These are phyloP conservation scores for Saxidomus purpurata DNA, from an alignment of 1,140 invertebrate species.

Conservation along the genomic window DNA sequence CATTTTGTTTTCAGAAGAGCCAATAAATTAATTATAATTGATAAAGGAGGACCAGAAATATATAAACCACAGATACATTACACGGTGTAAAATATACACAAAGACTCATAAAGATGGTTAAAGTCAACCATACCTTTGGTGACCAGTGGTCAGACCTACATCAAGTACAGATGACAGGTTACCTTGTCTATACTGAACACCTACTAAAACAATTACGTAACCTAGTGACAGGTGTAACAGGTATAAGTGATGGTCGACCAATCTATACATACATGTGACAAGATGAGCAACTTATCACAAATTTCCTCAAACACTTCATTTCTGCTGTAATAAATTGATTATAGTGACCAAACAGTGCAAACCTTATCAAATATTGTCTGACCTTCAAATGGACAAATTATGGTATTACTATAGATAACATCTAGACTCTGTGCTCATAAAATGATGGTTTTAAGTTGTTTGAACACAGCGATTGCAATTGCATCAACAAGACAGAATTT, in stretches of 20 bases:
- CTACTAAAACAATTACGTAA: conserved; percentile 14
- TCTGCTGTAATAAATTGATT: conserved; percentile 18
- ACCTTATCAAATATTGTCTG: background rate
- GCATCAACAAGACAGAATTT: too few relatives aligned
- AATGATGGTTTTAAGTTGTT: background rate
- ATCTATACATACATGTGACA: conserved; percentile 3
- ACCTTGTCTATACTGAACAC: background rate
- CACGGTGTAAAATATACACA: too few relatives aligned
- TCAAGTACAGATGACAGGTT: background rate
- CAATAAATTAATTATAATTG: too few relatives aligned
- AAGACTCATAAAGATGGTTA: too few relatives aligned
- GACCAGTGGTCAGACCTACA: conserved; percentile 14
- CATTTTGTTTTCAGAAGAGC: too few relatives aligned
- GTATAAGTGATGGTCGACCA: background rate
- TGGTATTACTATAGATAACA: conserved; percentile 16
- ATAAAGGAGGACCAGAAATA: too few relatives aligned
- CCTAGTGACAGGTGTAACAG: background rate
- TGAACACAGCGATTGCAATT: too few relatives aligned
- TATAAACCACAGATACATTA: too few relatives aligned
- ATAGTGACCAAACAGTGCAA: background rate
- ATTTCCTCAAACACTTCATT: conserved; percentile 38
- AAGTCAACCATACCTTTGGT: too few relatives aligned
- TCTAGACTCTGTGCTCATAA: background rate
- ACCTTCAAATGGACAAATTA: conserved; percentile 21
- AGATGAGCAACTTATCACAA: background rate